These are phyloP conservation scores for Tachina grossa DNA, from an alignment of 2,888 invertebrate species.

Conservation along the genomic window DNA sequence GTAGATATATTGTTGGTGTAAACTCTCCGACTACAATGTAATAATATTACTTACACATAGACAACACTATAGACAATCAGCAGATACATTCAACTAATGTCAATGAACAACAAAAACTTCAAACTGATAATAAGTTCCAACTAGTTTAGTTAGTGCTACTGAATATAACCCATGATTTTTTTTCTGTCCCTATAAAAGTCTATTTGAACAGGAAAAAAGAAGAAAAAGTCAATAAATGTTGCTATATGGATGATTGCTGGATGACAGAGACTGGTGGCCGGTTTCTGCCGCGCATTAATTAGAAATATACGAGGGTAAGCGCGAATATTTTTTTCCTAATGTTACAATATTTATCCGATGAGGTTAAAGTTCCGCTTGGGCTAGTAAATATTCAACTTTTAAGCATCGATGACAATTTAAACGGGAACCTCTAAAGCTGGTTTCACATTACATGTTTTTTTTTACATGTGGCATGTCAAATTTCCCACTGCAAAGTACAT, in stretches of 20 bases:
- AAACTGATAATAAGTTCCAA: slow-evolving; percentile 57
- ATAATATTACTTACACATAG: slow-evolving; percentile 33
- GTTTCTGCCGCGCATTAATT: neutral
- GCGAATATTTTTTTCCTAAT: neutral
- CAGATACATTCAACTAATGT: slow-evolving; percentile 47
- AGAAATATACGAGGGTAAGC: slow-evolving; percentile 5
- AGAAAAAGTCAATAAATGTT: slow-evolving; percentile 38
- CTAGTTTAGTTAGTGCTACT: slow-evolving; percentile 50
- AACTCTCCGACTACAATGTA: slow-evolving; percentile 23
- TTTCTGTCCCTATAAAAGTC: neutral
- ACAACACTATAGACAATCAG: slow-evolving; percentile 5
- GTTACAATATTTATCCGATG: too few species aligned
- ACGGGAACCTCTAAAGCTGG: too few species aligned
- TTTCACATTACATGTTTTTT: too few species aligned
- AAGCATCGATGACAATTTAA: too few species aligned
- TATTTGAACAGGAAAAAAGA: neutral
- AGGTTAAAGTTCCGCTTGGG: too few species aligned
- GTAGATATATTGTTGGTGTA: slow-evolving; percentile 28
- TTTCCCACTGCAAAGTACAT: too few species aligned
- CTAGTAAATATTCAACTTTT: too few species aligned
- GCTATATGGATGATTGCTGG: slow-evolving; percentile 27
- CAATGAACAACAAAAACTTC: slow-evolving; percentile 55
- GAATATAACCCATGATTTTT: slow-evolving; percentile 41
- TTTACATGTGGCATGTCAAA: too few species aligned
- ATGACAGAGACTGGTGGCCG: neutral